Evolutionary conservation across 1,140 invertebrate species (phyloP), one percentile per base, ranked within the genome.

Genomic region (Drosophila serrata): DNA sequence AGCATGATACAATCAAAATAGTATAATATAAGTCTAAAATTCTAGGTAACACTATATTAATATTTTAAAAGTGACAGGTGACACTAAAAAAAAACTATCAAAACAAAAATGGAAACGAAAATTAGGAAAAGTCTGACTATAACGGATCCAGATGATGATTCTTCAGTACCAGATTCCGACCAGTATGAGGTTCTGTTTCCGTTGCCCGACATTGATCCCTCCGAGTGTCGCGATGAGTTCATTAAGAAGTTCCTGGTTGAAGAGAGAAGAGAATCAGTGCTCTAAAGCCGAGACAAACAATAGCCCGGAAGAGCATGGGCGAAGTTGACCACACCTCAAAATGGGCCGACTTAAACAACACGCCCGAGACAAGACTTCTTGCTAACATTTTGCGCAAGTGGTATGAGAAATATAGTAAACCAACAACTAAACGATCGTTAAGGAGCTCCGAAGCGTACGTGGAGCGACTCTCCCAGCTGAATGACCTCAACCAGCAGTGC

Each of bases 221-320:
- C 79, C 5, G 6, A 58, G 0, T 87, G 82, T 46, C 82, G 82
- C 12, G 82, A 86, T 58, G 43, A 70, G 8, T 86, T 55, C 11
- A 40, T 86, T 0, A 45, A 31, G 2, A 12, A 1, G 2, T 19
- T 62, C 4, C 9, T 73, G 0, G 2, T 35, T 0, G n/a, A 29
- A 1, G 43, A 43, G 43, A 74, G 12, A 7, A 1, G 6, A 42
- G 15, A 7, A 15, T 45, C 5, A 65, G 42, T 42, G 4, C 4
- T 9, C 1, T 40, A 4, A 40, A 0, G 35, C 24, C 24, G n/a
- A 22, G 24, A 31, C 1, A 0, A 27, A 19, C 12, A 7, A 2
- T 11, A 2, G 0, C 6, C 1, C 1, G 9, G 7, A 29, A 24
- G 4, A 5, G 6, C 29, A 31, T 6, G 2, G 1, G 42, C n/a